Base-by-base conservation (phyloP, 2,113 vertebrate species). In the Pterophyllum scalare region DNA sequence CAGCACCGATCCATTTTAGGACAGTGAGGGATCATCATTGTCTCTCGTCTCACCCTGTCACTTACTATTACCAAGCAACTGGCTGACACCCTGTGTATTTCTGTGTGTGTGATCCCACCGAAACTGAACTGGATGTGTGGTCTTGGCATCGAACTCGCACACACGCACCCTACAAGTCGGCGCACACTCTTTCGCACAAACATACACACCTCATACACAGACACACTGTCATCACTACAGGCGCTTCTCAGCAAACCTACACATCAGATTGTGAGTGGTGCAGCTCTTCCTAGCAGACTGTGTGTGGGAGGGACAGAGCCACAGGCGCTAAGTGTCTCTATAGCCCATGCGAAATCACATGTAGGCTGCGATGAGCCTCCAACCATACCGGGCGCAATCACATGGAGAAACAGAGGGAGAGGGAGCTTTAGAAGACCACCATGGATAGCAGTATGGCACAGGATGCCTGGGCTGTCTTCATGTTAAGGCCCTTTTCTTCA, bases 271-370 rank as follows among this genome's bases (percentile, higher is more conserved):
- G 90, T 83, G 87, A 91, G 93, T 67, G 90, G 88, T 80, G 46
- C 82, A 84, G 92, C 87, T 83, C 83, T 87, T 78, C 28, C 59
- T 54, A 77, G 92, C 89, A 93, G 93, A 93, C 92, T 80, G 87
- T 78, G 92, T 92, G 95, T 94, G 92, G 95, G 95, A 70, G 93
- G 91, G 89, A 89, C 90, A 79, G 86, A 90, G 94, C 95, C 92
- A 92, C 90, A 92, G 94, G 94, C 94, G 22, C 90, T 82, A 59
- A 90, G 90, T 87, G 90, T 93, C 92, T 94, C 93, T 93, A 92
- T 93, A 93, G 91, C 87, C 90, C 81, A 92, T 93, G 92, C 94
- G 93, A 95, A 96, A 94, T 96, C 92, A 93, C 79, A 94, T 89
- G 94, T 95, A 94, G 94, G 94, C 90, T 91, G 95, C 88, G 77